Evolutionary conservation across 2,113 vertebrate genomes (phyloP).

Genomic region (Gnathonemus longibarbis): DNA sequence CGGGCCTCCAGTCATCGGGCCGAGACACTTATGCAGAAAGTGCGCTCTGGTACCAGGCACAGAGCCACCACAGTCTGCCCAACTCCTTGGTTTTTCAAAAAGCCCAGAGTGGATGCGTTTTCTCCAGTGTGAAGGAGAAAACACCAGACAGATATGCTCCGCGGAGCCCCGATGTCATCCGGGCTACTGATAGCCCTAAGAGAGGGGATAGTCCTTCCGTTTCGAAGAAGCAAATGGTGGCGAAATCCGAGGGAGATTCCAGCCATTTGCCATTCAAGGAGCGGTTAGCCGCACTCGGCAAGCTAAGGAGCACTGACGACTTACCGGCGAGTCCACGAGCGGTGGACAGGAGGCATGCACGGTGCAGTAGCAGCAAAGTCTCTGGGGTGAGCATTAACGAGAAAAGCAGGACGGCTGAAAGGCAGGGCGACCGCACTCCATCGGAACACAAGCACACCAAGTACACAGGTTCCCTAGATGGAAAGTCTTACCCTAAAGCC

Average conservation of each 20-base stretch:
- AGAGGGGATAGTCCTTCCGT: constrained; percentile 50
- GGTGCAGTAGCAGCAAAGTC: neutral
- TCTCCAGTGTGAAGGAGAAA: constrained; percentile 32
- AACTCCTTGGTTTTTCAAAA: constrained; percentile 31
- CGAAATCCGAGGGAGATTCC: constrained; percentile 48
- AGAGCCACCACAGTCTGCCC: constrained; percentile 47
- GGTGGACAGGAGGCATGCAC: constrained; percentile 5
- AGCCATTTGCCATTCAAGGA: constrained; percentile 56
- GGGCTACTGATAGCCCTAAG: constrained; percentile 21
- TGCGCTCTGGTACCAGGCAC: constrained; percentile 36
- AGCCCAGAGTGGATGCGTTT: constrained; percentile 29
- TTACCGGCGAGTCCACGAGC: neutral
- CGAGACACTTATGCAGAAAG: constrained; percentile 45
- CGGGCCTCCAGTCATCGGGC: constrained; percentile 17
- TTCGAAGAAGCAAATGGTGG: constrained; percentile 51
- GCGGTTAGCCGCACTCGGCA: constrained; percentile 53
- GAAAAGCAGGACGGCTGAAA: constrained; percentile 27
- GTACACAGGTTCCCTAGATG: constrained; percentile 26
- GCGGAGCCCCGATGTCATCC: constrained; percentile 21
- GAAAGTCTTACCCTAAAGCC: constrained; percentile 20
- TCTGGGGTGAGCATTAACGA: neutral
- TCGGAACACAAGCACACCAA: constrained; percentile 19
- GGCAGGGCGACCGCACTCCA: constrained; percentile 14
- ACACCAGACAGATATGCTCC: neutral
- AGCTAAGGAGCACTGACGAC: constrained; percentile 44